Evolutionary conservation across 2,797 vertebrate species (phyloP), one percentile per base, ranked within the genome.

Genomic region (Myoxocephalus aenaeus): DNA sequence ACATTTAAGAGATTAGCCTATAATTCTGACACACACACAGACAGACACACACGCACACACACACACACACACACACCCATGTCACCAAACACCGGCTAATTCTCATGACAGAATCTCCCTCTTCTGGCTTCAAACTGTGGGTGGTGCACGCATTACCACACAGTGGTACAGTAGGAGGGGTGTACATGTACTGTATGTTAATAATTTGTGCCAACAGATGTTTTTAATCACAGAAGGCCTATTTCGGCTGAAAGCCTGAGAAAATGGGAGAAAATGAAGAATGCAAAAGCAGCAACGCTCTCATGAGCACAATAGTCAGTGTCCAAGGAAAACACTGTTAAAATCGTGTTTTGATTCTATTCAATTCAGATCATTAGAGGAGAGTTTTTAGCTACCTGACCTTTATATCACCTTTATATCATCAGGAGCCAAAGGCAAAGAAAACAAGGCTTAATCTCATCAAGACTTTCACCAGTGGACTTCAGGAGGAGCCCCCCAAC

Each of bases 141-240:
- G 90, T 90, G 90, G 92, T 90, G 84, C 86, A 77, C 67, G 77
- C 84, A 82, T 92, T 85, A 90, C 90, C 86, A 81, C 90, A 89
- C 81, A 81, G 73, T 56, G 77, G 75, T 82, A 86, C 90, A 90
- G 87, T 84, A 90, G 86, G 87, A 87, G 81, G 84, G 82, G 81
- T 82, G 77, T 58, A 80, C 82, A 80, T 82, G 77, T 58, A 80
- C 82, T 87, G 86, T 90, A 87, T 67, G 82, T 77, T 51, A 73
- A 78, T 51, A 32, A 44, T n/a, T 46, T 13, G 56, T 76, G 71
- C 66, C 71, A 84, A 85, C 92, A 92, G 58, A 80, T 93, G 93
- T 81, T 90, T 91, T 85, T 82, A 83, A 92, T 91, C 74, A 87
- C 51, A 73, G 58, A 51, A 75, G 53, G 56, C 65, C 82, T 84